Evolutionary conservation across 2,797 vertebrate genomes (phyloP), one percentile per base, ranked within the genome.

Genomic region (Tachyglossus aculeatus): DNA sequence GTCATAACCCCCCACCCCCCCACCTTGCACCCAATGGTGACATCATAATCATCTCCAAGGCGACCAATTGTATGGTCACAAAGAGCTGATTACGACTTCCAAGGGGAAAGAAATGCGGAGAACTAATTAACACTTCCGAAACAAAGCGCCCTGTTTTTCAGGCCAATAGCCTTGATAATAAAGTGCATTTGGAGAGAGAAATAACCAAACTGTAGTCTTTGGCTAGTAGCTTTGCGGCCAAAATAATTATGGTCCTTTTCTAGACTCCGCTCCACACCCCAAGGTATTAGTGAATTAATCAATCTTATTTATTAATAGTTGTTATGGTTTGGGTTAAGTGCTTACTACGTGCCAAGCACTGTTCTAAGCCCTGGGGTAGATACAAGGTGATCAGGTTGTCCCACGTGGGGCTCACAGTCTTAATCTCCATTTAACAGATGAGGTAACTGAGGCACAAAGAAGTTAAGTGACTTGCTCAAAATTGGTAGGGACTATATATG

Each of bases 71-170:
- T 33, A 27, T 71, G 64, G 77, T 82, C 78, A 84, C 76, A 86
- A 86, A 90, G 55, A 84, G 38, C 56, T 40, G 71, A 80, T 86
- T 84, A 83, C 0, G 0, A 80, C 80, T 88, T 88, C 73, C 81
- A 62, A 69, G 70, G 53, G 58, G 58, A 44, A 86, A 75, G 64
- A 61, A 54, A 51, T 80, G 64, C 53, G 69, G 68, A 61, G 71
- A 86, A 80, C 51, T 82, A 76, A 87, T 81, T 48, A 43, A 56
- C 11, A 7, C 16, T 51, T 50, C 27, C 12, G 65, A 67, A 68
- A 83, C 77, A 83, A 78, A 73, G 74, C 58, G n/a, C 24, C 37
- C 47, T 9, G 34, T 77, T 78, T n/a, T 80, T 64, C 24, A 77
- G 68, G 58, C 48, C 72, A 78, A 81, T 69, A 36, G 45, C 9